Percentiles rank a stretch among this genome's conserved stretches.
Conservation (phyloP, 2,797 vertebrate genomes). For the Amniataba percoides region DNA sequence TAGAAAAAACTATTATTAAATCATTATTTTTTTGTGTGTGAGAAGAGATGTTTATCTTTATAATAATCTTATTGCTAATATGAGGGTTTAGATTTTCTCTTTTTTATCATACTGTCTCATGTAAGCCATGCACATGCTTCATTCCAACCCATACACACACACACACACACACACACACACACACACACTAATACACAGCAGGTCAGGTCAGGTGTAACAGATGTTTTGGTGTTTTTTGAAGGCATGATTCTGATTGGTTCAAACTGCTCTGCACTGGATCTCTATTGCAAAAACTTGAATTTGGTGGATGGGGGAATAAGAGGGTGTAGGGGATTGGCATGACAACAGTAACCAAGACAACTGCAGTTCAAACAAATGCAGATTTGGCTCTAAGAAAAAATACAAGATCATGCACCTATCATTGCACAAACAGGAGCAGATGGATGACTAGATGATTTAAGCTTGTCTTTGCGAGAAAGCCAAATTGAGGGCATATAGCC, state of each 20-base stretch:
- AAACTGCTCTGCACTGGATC: constrained; percentile 76
- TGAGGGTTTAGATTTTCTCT: neutral
- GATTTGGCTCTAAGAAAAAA: constrained; percentile 60
- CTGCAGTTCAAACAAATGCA: constrained; percentile 82
- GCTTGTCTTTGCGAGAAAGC: constrained; percentile 42
- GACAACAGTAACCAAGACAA: constrained; percentile 83
- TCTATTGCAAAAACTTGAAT: constrained; percentile 70
- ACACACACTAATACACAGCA: constrained; percentile 45
- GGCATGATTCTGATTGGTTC: constrained; percentile 66
- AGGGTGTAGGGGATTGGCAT: constrained; percentile 74
- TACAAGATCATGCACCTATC: constrained; percentile 47
- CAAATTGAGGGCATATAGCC: constrained; percentile 30
- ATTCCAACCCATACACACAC: constrained; percentile 45
- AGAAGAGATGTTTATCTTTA: neutral
- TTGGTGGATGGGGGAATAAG: neutral
- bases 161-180: constrained; percentile 37
- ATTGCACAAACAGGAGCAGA: constrained; percentile 57
- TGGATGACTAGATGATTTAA: constrained; percentile 44
- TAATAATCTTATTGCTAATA: neutral
- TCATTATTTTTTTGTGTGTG: neutral
- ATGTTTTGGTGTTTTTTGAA: constrained; percentile 46
- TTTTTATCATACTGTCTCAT: neutral
- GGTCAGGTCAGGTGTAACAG: constrained; percentile 57
- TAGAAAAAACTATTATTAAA: neutral
- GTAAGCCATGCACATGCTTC: constrained; percentile 41